Conservation (phyloP, 1,140 invertebrate genomes). For the Alviniconcha marisindica region DNA sequence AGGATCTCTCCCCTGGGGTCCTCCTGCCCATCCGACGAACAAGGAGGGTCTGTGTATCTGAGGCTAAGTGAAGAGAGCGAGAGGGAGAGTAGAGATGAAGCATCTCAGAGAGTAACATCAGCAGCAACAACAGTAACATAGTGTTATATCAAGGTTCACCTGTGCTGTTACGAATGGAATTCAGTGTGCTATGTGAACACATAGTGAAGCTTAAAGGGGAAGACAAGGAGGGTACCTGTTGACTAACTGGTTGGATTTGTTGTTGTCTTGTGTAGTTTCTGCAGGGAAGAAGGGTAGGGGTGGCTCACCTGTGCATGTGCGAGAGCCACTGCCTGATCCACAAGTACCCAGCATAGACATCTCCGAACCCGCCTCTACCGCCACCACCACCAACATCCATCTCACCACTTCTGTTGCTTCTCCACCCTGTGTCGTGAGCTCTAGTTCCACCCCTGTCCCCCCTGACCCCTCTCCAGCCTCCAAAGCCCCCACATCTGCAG, state of each 20-base stretch:
- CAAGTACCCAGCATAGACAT: background rate
- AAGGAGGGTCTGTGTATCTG: no score
- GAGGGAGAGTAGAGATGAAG: no score
- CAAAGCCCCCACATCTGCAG: background rate
- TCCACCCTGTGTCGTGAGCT: constrained; percentile 13
- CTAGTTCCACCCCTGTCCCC: background rate
- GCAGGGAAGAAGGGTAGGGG: background rate
- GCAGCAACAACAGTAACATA: no score
- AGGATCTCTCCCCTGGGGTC: no score
- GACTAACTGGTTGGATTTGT: constrained; percentile 9
- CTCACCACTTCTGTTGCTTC: constrained; percentile 6
- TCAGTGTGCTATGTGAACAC: no score
- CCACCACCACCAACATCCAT: constrained; percentile 26
- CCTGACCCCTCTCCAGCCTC: background rate
- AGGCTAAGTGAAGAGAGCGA: no score
- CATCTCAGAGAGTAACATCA: no score
- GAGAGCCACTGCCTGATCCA: background rate
- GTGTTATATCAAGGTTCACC: no score
- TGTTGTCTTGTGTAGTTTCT: constrained; percentile 16
- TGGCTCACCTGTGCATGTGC: background rate
- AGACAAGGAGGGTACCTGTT: no score
- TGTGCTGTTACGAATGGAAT: no score
- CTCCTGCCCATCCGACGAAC: no score
- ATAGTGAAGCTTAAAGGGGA: background rate
- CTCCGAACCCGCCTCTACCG: background rate